Conservation (phyloP, 2,113 vertebrate genomes). For the Sphyrna mokarran region DNA sequence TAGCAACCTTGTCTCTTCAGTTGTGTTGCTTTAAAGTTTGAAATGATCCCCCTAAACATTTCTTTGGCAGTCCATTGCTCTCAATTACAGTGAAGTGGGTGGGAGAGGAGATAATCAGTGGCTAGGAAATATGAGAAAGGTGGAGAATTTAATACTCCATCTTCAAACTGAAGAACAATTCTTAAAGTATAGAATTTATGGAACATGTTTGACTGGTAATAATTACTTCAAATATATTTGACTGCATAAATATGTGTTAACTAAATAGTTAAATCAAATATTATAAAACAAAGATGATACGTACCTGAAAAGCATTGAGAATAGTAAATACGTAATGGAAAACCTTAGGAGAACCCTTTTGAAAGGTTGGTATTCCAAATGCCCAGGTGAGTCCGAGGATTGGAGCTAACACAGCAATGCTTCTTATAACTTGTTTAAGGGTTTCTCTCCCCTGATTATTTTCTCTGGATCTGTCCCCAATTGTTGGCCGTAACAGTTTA, state of each 20-base stretch:
- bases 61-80: not conserved
- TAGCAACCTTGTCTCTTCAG: no score
- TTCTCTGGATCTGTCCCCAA: slow-evolving; percentile 46
- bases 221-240: not conserved
- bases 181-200: not conserved
- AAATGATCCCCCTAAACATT: not conserved
- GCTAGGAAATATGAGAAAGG: not conserved
- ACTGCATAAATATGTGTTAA: not conserved
- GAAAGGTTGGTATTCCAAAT: slow-evolving; percentile 65
- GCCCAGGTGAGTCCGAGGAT: slow-evolving; percentile 79
- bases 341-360: slow-evolving; percentile 30
- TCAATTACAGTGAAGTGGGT: not conserved
- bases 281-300: not conserved
- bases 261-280: not conserved
- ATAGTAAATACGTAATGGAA: slow-evolving; percentile 62
- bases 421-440: slow-evolving; percentile 64
- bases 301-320: slow-evolving; percentile 77
- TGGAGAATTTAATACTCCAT: not conserved
- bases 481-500: slow-evolving; percentile 61
- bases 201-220: not conserved
- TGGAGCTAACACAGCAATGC: slow-evolving; percentile 70
- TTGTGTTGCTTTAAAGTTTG: no score
- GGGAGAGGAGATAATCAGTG: not conserved
- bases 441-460: slow-evolving; percentile 54
- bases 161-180: not conserved